Conservation (phyloP, 2,888 invertebrate species). For the Campoplex capitator region DNA sequence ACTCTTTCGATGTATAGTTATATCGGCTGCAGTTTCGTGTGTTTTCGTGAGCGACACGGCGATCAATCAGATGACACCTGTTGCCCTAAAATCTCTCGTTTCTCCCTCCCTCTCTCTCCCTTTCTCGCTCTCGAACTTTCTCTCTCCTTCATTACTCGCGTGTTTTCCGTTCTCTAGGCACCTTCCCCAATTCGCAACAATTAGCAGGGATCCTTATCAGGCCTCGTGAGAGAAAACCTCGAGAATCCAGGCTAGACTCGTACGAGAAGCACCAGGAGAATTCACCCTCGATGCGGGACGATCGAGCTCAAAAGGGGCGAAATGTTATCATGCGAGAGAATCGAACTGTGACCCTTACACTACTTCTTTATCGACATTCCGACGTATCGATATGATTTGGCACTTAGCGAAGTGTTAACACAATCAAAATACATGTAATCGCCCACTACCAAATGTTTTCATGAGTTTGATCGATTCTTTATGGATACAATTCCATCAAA, state of each 20-base stretch:
- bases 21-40: constrained; percentile 71
- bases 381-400: constrained; percentile 38
- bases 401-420: constrained; percentile 15
- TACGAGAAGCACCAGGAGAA: constrained; percentile 22
- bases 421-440: constrained; percentile 22
- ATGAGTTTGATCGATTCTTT: background rate
- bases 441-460: background rate
- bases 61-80: constrained; percentile 85
- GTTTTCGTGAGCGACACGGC: constrained; percentile 77
- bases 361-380: background rate
- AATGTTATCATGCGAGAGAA: constrained; percentile 48
- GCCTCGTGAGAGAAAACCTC: constrained; percentile 70
- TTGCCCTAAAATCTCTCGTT: constrained; percentile 75
- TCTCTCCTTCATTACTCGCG: constrained; percentile 53
- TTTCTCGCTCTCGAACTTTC: constrained; percentile 9
- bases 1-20: constrained; percentile 36
- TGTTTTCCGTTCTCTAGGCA: constrained; percentile 79
- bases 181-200: constrained; percentile 83
- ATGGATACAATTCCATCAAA: background rate
- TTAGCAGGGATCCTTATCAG: constrained; percentile 84
- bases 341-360: constrained; percentile 45
- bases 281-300: constrained; percentile 48
- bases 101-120: constrained; percentile 33
- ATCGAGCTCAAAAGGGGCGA: constrained; percentile 17
- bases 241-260: constrained; percentile 43